Evolutionary conservation across 2,888 invertebrate species (phyloP).

Genomic region (Sinohyriopsis cumingii): DNA sequence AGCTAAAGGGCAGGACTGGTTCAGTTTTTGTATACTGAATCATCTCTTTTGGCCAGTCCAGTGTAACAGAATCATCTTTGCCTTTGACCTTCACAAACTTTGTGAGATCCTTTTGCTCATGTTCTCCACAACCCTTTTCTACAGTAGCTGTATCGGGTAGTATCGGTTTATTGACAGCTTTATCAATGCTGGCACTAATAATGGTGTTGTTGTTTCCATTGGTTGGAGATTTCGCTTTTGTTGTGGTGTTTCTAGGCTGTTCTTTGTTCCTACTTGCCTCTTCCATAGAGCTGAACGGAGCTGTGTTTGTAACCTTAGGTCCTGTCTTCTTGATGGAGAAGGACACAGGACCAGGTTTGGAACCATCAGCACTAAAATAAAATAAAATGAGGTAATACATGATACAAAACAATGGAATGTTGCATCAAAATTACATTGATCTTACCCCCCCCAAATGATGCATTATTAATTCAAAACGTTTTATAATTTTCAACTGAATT

Average conservation of each 20-base stretch:
- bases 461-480: no score
- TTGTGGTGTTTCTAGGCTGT: constrained; percentile 5
- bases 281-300: constrained; percentile 24
- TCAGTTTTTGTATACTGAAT: constrained; percentile 59
- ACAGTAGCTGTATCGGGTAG: background rate
- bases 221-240: constrained; percentile 8
- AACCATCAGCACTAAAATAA: constrained; percentile 28
- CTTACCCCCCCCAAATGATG: no score
- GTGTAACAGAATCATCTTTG: constrained; percentile 54
- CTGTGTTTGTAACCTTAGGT: constrained; percentile 34
- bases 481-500: no score
- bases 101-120: constrained; percentile 9
- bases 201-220: constrained; percentile 24
- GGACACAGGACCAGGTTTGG: constrained; percentile 37
- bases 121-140: background rate
- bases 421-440: no score
- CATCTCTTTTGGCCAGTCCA: constrained; percentile 69
- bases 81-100: constrained; percentile 56
- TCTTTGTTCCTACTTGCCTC: constrained; percentile 36
- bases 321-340: constrained; percentile 47
- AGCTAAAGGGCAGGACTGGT: constrained; percentile 62
- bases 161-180: background rate
- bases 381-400: background rate
- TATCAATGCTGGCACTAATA: constrained; percentile 8
- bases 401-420: no score